Conservation (phyloP, 2,797 vertebrate species). For the Pseudotriccus pelzelni region DNA sequence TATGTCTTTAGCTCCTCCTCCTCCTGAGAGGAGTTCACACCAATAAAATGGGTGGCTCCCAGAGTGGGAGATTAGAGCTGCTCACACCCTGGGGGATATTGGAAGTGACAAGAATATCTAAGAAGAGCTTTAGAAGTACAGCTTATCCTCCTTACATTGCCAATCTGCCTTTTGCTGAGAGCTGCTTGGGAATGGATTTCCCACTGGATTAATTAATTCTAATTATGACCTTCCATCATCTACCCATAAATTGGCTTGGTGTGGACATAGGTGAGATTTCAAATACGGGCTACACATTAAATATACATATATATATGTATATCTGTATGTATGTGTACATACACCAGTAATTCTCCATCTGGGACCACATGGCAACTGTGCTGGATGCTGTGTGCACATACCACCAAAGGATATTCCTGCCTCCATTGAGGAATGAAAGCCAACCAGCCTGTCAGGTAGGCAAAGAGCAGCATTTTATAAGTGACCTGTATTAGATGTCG, state of each 20-base stretch:
- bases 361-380: background rate
- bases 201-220: conserved; percentile 67
- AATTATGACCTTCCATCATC: conserved; percentile 67
- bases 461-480: background rate
- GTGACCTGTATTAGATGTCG: background rate
- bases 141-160: conserved; percentile 30
- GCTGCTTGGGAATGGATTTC: conserved; percentile 52
- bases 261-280: conserved; percentile 46
- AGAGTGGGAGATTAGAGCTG: background rate
- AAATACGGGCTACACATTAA: conserved; percentile 21
- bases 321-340: background rate
- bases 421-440: background rate
- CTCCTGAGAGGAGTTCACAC: background rate
- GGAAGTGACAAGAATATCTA: conserved; percentile 50
- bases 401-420: background rate
- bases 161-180: conserved; percentile 29
- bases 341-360: background rate
- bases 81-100: background rate
- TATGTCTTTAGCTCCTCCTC: background rate
- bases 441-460: background rate
- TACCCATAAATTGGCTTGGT: conserved; percentile 57
- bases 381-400: background rate
- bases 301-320: background rate
- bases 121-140: conserved; percentile 43
- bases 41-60: conserved; percentile 13